A percentile compares a stretch with the other conserved stretches of the same genome.
These are phyloP conservation scores for Clitarchus hookeri DNA, from an alignment of 2,888 invertebrate species.

Conservation along the genomic window DNA sequence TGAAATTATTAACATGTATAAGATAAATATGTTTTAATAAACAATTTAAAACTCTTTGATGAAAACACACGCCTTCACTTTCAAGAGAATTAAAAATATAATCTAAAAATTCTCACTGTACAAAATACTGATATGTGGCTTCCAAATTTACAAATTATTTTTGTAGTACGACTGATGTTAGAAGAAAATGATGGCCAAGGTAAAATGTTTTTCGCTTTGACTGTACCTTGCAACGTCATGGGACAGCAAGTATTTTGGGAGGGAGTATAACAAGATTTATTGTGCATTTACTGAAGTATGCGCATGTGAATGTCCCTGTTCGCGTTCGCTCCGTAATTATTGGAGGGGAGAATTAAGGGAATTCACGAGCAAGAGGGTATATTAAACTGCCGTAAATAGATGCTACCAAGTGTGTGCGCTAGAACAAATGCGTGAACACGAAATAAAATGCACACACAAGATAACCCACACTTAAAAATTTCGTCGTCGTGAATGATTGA, in stretches of 20 bases:
- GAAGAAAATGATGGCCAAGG: not conserved
- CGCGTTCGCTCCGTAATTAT: conserved; percentile 5
- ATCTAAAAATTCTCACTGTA: too few species aligned
- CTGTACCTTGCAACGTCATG: not conserved
- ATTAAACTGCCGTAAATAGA: conserved; percentile 41
- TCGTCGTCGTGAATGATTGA: too few species aligned
- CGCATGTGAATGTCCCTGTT: conserved; percentile 7
- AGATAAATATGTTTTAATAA: too few species aligned
- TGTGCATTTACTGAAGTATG: not conserved
- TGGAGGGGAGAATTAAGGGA: conserved; percentile 10
- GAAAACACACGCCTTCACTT: too few species aligned
- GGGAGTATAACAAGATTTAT: conserved; percentile 11
- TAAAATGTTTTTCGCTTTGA: conserved; percentile 1
- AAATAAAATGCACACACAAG: not conserved
- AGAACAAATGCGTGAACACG: not conserved
- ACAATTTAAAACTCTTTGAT: too few species aligned
- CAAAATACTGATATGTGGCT: too few species aligned
- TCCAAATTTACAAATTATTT: too few species aligned
- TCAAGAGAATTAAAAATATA: too few species aligned
- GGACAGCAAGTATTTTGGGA: conserved; percentile 14
- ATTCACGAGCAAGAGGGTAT: conserved; percentile 29
- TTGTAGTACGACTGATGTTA: too few species aligned
- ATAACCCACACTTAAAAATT: not conserved
- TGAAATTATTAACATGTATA: too few species aligned
- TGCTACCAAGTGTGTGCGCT: conserved; percentile 35